Percentiles rank a stretch among this genome's conserved stretches.
Conservation (phyloP, 2,888 invertebrate genomes). For the Dichetophora obliterata region DNA sequence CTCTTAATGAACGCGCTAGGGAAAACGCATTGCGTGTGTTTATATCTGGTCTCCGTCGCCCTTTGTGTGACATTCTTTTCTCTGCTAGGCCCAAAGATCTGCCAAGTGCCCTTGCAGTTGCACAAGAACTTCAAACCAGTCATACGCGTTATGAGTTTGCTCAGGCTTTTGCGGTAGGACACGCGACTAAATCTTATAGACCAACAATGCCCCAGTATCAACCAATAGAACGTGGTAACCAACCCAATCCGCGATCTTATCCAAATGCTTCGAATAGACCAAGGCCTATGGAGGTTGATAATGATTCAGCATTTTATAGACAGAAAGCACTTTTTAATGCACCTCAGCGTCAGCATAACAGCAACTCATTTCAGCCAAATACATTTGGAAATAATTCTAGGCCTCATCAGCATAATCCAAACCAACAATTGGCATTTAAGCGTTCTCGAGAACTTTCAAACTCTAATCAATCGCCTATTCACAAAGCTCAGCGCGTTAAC, state of each 20-base stretch:
- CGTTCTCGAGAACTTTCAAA: constrained; percentile 11
- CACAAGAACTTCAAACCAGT: constrained; percentile 16
- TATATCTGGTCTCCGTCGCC: background rate
- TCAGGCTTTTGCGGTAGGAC: background rate
- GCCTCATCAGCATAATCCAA: constrained; percentile 7
- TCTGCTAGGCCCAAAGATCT: constrained; percentile 4
- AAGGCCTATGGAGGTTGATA: no score
- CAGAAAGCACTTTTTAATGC: no score
- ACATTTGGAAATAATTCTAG: constrained; percentile 26
- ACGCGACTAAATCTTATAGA: background rate
- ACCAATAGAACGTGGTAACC: no score
- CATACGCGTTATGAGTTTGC: constrained; percentile 1
- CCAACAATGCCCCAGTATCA: no score
- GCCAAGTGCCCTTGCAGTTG: constrained; percentile 8
- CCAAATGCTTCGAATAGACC: no score
- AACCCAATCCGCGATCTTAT: no score
- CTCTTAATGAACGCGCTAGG: no score
- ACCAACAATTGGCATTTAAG: constrained; percentile 34
- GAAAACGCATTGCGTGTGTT: no score
- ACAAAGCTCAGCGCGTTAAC: no score
- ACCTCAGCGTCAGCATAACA: constrained; percentile 21
- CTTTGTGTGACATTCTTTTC: constrained; percentile 12
- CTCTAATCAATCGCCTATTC: background rate
- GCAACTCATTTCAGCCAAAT: constrained; percentile 18
- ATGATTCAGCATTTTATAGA: no score